These are phyloP conservation scores for Micrasema minimum DNA, from an alignment of 1,140 invertebrate species.

Conservation along the genomic window DNA sequence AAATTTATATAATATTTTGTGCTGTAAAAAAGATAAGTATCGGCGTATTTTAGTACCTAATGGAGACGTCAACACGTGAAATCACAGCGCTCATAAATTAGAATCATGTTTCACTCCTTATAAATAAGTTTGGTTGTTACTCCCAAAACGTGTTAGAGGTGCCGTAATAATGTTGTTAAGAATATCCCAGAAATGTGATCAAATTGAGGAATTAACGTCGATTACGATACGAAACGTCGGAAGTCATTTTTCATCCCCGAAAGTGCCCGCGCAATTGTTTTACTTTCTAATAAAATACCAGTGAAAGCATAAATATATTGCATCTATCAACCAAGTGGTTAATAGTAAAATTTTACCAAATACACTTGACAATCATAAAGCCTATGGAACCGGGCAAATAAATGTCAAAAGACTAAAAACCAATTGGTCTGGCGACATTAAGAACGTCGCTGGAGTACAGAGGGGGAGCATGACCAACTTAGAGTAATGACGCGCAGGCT, in stretches of 20 bases:
- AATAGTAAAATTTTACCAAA: no score
- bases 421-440: no score
- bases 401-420: no score
- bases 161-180: constrained; percentile 12
- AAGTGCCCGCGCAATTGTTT: constrained; percentile 22
- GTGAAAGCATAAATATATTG: no score
- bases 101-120: constrained; percentile 20
- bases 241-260: constrained; percentile 29
- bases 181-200: constrained; percentile 18
- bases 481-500: no score
- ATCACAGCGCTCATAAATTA: constrained; percentile 4
- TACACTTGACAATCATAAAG: no score
- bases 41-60: no score
- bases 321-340: no score
- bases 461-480: no score
- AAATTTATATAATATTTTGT: background rate
- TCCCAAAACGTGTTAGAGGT: constrained; percentile 6
- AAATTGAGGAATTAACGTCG: constrained; percentile 30
- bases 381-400: no score
- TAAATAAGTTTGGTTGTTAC: constrained; percentile 1
- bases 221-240: constrained; percentile 18
- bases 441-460: no score
- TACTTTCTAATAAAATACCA: constrained; percentile 10
- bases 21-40: no score
- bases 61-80: background rate